A percentile compares a stretch with the other conserved stretches of the same genome.
Conservation (phyloP, 2,113 vertebrate genomes). For the Scortum barcoo region DNA sequence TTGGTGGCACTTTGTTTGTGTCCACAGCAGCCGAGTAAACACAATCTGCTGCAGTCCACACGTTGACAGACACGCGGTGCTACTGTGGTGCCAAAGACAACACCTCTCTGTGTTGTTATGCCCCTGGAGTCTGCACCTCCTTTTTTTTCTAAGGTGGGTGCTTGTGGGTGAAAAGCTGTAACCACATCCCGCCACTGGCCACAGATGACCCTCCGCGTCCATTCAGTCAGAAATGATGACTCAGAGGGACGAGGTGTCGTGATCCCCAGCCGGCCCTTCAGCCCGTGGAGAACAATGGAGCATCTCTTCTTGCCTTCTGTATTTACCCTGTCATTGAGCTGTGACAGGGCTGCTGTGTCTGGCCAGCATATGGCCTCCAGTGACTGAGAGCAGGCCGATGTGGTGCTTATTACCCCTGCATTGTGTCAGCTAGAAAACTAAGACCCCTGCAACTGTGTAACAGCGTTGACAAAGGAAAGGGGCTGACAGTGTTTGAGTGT, state of each 20-base stretch:
- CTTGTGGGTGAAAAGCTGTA: slow-evolving; percentile 34
- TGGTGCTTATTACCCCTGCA: slow-evolving; percentile 61
- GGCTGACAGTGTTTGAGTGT: background rate
- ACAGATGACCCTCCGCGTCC: slow-evolving; percentile 45
- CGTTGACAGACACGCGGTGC: slow-evolving; percentile 59
- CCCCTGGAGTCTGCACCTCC: background rate
- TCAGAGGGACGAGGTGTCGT: slow-evolving; percentile 60
- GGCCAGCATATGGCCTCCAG: slow-evolving; percentile 78
- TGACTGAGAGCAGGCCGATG: slow-evolving; percentile 48
- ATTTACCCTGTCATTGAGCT: slow-evolving; percentile 63
- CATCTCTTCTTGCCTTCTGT: slow-evolving; percentile 66
- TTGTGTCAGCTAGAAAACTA: slow-evolving; percentile 58
- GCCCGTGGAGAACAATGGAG: slow-evolving; percentile 73
- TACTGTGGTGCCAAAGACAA: slow-evolving; percentile 52
- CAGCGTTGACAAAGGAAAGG: slow-evolving; percentile 14
- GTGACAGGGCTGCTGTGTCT: slow-evolving; percentile 74
- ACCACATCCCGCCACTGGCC: slow-evolving; percentile 47
- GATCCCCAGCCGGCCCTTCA: slow-evolving; percentile 34
- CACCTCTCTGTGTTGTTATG: slow-evolving; percentile 54
- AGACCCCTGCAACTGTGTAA: slow-evolving; percentile 7
- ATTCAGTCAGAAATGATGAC: slow-evolving; percentile 55
- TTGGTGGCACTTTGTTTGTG: slow-evolving; percentile 29
- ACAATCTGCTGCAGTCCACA: slow-evolving; percentile 20
- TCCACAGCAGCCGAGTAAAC: slow-evolving; percentile 56
- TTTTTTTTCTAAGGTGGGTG: slow-evolving; percentile 9